phyloP scores from a whole-genome alignment of 2,113 vertebrate genomes.

The Asarcornis scutulata region DNA sequence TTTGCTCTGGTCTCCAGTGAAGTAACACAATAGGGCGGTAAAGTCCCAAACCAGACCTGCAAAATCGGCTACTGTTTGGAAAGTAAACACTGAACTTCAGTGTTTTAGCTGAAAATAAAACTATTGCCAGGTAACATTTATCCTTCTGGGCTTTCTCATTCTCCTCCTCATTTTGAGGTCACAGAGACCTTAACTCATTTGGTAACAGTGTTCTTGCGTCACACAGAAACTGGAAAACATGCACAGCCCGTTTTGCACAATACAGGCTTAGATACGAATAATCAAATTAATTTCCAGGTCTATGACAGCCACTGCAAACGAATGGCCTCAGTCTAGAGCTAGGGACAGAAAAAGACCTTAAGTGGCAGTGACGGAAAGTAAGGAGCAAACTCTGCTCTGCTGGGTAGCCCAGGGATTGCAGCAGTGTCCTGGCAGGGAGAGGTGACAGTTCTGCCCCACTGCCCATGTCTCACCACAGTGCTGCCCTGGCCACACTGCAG shows the following conservation, averaged over 20 bases:
- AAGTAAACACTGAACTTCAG: not conserved
- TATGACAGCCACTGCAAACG: not conserved
- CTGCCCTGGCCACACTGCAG: not conserved
- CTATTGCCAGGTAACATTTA: not conserved
- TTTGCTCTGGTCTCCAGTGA: not conserved
- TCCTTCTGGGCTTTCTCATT: not conserved
- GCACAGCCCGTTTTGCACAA: not conserved
- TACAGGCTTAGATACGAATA: not conserved
- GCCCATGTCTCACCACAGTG: accelerated
- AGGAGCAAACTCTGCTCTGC: not conserved
- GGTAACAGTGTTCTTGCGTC: not conserved
- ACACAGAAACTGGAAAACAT: not conserved
- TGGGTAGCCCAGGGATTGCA: not conserved
- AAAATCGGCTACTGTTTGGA: not conserved
- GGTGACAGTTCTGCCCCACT: not conserved
- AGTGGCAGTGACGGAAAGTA: not conserved
- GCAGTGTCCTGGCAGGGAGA: not conserved
- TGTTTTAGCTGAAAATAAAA: not conserved
- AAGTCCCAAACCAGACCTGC: not conserved
- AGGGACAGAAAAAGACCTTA: not conserved
- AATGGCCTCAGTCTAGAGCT: not conserved
- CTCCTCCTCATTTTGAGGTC: not conserved
- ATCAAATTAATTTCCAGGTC: not conserved
- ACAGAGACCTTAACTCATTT: not conserved
- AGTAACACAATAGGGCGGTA: not conserved